Conservation (phyloP, 2,888 invertebrate species). For the Cyclophora albipunctata region DNA sequence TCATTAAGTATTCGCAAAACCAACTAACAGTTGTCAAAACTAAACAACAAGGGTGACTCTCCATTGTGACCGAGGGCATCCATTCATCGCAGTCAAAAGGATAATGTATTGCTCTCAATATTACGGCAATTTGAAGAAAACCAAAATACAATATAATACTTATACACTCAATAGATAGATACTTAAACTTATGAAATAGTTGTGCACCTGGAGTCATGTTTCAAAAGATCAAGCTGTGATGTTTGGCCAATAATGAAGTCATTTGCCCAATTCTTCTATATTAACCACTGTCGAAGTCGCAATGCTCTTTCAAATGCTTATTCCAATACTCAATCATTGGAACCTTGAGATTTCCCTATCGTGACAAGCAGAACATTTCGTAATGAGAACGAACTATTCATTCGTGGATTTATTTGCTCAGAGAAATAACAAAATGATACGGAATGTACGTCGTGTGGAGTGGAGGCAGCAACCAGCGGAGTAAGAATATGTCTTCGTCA, state of each 20-base stretch:
- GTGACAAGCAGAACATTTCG: conserved; percentile 32
- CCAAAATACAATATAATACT: conserved; percentile 4
- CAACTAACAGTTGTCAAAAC: conserved; percentile 40
- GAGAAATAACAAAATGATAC: conserved; percentile 42
- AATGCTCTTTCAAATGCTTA: neutral
- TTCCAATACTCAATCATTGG: conserved; percentile 13
- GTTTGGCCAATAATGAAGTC: conserved; percentile 6
- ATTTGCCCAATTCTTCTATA: neutral
- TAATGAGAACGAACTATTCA: conserved; percentile 33
- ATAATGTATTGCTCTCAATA: conserved; percentile 11
- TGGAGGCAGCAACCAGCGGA: conserved; percentile 53
- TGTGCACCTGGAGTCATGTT: conserved; percentile 8
- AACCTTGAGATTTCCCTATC: conserved; percentile 21
- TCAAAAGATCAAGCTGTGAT: conserved; percentile 13
- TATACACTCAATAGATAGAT: neutral
- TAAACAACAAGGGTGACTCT: conserved; percentile 22
- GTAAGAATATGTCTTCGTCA: conserved; percentile 74
- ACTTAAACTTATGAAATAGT: conserved; percentile 3
- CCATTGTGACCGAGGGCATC: conserved; percentile 13
- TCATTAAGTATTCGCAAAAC: conserved; percentile 23
- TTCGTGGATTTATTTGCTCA: conserved; percentile 50
- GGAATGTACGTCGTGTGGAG: conserved; percentile 68
- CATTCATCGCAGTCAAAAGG: conserved; percentile 8
- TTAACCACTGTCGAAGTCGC: conserved; percentile 5
- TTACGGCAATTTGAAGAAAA: conserved; percentile 8